Base-by-base conservation (phyloP, 2,797 vertebrate genomes). In the Corythornis leucogaster region DNA sequence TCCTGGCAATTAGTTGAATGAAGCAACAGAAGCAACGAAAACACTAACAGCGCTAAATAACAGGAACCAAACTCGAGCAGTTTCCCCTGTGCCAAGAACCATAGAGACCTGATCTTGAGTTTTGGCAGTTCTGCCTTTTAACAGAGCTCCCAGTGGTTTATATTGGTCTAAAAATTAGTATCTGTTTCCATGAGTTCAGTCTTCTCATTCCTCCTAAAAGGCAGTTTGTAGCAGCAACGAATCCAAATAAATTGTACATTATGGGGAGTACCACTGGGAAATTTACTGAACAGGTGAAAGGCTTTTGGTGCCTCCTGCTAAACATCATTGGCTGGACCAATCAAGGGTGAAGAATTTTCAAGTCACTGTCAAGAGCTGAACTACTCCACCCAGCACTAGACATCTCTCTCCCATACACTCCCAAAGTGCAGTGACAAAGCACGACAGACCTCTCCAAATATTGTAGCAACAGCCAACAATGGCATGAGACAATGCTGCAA, bases 381-480 rank as follows among this genome's bases (percentile, higher is more conserved):
- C 46, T 82, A 11, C 67, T 78, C 54, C 40, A 46, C 22, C 81
- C 25, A 62, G 57, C 67, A 38, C 30, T 19, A 58, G 22, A 85
- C 67, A 75, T 71, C 35, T 86, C 64, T 68, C 30, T 69, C 70
- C 45, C 45, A 25, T 31, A 15, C 20, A 33, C 30, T 90, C 61
- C 55, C 83, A 78, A 88, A 82, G 79, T 71, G 33, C 61, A 70
- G 45, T 90, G 89, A 82, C 84, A 88, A 89, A 87, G 63, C 67
- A 75, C 35, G 78, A 92, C 16, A 17, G 51, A 73, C 68, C 78
- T 85, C 87, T 90, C 66, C 68, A 94, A 91, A 87, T 91, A 96
- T 80, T 95, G 90, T 89, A 92, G 84, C 85, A 93, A 88, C 73
- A 81, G 80, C 40, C 79, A 94, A 92, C 93, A 94, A 76, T 88